These are phyloP conservation scores for Cyaniris semiargus DNA, from an alignment of 2,888 invertebrate genomes.

Conservation along the genomic window DNA sequence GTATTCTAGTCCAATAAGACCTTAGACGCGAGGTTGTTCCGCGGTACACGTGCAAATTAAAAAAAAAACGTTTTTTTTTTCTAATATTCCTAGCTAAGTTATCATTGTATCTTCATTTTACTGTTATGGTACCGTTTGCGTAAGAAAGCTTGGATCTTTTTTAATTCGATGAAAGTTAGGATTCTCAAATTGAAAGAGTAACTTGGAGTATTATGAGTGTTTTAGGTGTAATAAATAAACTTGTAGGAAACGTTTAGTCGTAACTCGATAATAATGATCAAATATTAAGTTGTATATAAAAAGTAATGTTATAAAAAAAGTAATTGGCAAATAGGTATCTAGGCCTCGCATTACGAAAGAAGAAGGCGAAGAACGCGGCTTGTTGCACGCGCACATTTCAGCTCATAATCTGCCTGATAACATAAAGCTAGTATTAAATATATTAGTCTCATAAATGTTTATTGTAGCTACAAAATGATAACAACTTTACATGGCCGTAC, in stretches of 20 bases:
- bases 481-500: neutral
- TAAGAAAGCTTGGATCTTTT: neutral
- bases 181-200: too few species aligned
- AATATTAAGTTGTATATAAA: neutral
- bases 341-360: neutral
- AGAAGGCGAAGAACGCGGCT: neutral
- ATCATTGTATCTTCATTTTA: neutral
- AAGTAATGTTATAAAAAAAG: neutral
- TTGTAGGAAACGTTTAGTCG: neutral
- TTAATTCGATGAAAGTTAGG: neutral
- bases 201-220: too few species aligned
- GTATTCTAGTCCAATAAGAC: conserved; percentile 53
- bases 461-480: conserved; percentile 16
- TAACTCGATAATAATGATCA: too few species aligned
- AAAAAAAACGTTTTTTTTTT: neutral
- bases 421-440: conserved; percentile 28
- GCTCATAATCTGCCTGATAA: conserved; percentile 28
- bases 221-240: too few species aligned
- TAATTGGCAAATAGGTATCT: neutral
- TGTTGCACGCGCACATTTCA: conserved; percentile 10
- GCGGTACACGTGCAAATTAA: conserved; percentile 36
- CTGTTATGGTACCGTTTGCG: neutral
- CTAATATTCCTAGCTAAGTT: neutral
- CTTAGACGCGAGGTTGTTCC: conserved; percentile 49
- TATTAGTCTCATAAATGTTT: conserved; percentile 20